Conservation (phyloP, 2,113 vertebrate species). For the western clawed frog (Xenopus tropicalis) region UCB_Xtro_10.0 CM004449.2:16670501-16671000, state of each 20-base stretch:
- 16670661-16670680: conserved; percentile 22
- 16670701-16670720: not conserved
- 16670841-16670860: no score
- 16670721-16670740: not conserved
- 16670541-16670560: conserved; percentile 7
- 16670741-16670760: conserved; percentile 10
- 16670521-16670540: conserved; percentile 9
- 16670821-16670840: no score
- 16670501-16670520: conserved; percentile 11
- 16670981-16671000: no score
- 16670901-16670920: no score
- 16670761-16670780: conserved; percentile 24
- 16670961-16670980: no score
- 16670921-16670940: no score
- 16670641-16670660: conserved; percentile 14
- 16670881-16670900: no score
- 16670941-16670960: no score
- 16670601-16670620: conserved; percentile 25
- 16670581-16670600: conserved; percentile 3
- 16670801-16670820: no score
- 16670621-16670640: conserved; percentile 17
- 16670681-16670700: conserved; percentile 4
- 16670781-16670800: no score
- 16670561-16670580: not conserved
- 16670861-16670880: no score